A percentile compares a stretch with the other conserved stretches of the same genome.
phyloP scores from a whole-genome alignment of 1,140 invertebrate species.

The Drosophila parabipectinata region DNA sequence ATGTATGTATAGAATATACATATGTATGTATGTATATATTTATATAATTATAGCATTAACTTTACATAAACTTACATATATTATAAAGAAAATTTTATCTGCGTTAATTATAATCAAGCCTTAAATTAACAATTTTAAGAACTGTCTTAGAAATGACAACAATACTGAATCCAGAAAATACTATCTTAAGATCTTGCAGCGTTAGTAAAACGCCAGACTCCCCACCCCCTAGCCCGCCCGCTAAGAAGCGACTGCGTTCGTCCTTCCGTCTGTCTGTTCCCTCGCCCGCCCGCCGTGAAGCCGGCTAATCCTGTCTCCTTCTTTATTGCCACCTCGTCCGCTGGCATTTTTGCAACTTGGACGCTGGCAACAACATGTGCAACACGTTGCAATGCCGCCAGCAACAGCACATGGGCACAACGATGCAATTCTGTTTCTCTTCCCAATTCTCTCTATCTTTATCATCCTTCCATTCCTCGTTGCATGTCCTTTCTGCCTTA shows the following conservation, averaged over 20 bases:
- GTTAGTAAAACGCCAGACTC: constrained; percentile 1
- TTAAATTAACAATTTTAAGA: too few relatives aligned
- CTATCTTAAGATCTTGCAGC: constrained; percentile 15
- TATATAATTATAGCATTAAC: too few relatives aligned
- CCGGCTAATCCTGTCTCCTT: constrained; percentile 57
- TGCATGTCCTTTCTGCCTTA: neutral
- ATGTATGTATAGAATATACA: too few relatives aligned
- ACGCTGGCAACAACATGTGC: constrained; percentile 49
- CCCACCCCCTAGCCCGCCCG: constrained; percentile 6
- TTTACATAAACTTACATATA: too few relatives aligned
- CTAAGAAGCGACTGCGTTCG: neutral
- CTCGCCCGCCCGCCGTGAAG: constrained; percentile 27
- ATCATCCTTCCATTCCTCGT: neutral
- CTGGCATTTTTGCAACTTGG: constrained; percentile 34
- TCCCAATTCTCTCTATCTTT: neutral
- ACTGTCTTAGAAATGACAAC: too few relatives aligned
- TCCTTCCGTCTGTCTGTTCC: neutral
- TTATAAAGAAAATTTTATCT: too few relatives aligned
- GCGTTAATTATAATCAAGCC: too few relatives aligned
- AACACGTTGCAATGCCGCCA: constrained; percentile 60
- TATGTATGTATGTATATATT: too few relatives aligned
- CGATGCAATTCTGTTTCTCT: constrained; percentile 13
- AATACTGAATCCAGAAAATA: neutral
- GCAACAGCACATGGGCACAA: constrained; percentile 36
- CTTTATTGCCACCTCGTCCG: constrained; percentile 26